Evolutionary conservation across 2,888 invertebrate genomes (phyloP).

Genomic region (Euzophera pinguis): DNA sequence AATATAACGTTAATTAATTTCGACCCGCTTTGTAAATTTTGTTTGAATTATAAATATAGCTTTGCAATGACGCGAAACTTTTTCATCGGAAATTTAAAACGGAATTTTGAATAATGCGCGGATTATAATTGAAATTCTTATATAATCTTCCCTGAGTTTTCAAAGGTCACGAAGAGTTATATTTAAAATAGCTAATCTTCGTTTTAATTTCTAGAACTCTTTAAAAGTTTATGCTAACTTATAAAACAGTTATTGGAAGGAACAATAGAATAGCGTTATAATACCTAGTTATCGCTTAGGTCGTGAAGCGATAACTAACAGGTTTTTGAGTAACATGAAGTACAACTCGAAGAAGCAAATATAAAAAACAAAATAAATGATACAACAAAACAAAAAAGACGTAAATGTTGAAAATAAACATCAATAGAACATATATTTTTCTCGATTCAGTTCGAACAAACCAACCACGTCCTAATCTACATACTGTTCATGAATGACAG

Average conservation of each 20-base stretch:
- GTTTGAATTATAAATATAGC: constrained; percentile 65
- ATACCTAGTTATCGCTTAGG: no score
- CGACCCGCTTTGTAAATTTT: constrained; percentile 41
- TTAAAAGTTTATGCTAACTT: no score
- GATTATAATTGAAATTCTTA: constrained; percentile 25
- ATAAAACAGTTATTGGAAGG: no score
- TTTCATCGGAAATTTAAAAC: constrained; percentile 35
- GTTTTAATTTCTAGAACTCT: no score
- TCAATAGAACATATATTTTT: background rate
- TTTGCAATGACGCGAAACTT: constrained; percentile 42
- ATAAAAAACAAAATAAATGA: no score
- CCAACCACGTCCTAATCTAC: constrained; percentile 13
- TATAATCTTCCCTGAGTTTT: constrained; percentile 14
- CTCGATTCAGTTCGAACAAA: constrained; percentile 1
- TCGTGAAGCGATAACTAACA: no score
- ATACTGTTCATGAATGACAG: constrained; percentile 13
- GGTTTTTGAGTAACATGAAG: no score
- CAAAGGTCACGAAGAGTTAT: background rate
- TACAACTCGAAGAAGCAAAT: no score
- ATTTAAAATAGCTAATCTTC: no score
- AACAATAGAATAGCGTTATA: no score
- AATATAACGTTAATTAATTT: constrained; percentile 73
- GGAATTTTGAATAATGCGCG: constrained; percentile 7
- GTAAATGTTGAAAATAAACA: background rate
- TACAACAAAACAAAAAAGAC: no score